Base-by-base conservation (phyloP, 2,888 invertebrate genomes). In the Dryadula phaetusa region DNA sequence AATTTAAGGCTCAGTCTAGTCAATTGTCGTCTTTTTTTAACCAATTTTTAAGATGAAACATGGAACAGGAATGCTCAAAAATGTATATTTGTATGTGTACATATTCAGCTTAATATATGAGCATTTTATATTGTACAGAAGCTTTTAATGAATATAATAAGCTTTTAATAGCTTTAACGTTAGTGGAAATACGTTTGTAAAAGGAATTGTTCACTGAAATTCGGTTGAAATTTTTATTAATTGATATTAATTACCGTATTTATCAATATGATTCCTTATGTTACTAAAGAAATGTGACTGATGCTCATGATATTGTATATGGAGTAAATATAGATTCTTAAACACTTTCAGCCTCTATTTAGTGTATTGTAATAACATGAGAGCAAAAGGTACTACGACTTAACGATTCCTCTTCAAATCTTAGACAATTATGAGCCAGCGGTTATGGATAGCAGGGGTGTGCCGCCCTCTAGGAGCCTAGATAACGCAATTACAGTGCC, bases 401-500 rank as follows among this genome's bases (percentile, higher is more conserved):
- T 58, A 40, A 20, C 58, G 56, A 37, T 28, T 34, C 46, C 64
- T 69, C 64, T 56, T 56, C 34, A 66, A 70, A 68, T 70, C 66
- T 72, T 77, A 86, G 90, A 90, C 90, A 90, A 88, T 89, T 90
- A 91, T 90, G 87, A 86, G 86, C 77, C 73, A 79, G 75, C 76
- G 72, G 86, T 89, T 87, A 90, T 88, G 86, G 86, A 90, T 90
- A 83, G 83, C 81, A 54, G 81, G 79, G 81, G 80, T 79, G 78
- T 76, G 78, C 82, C 81, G 79, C 82, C 84, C 84, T 73, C 76
- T 81, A 74, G 75, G 80, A 76, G 82, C 78, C 85, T 84, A 90
- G 90, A 90, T 90, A 89, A 89, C 87, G 85, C 86, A 90, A 90
- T 90, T 89, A 90, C 83, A 79, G 79, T 70, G 76, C 80, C 79